phyloP scores from a whole-genome alignment of 2,888 invertebrate genomes.

The Eristalis tenax region DNA sequence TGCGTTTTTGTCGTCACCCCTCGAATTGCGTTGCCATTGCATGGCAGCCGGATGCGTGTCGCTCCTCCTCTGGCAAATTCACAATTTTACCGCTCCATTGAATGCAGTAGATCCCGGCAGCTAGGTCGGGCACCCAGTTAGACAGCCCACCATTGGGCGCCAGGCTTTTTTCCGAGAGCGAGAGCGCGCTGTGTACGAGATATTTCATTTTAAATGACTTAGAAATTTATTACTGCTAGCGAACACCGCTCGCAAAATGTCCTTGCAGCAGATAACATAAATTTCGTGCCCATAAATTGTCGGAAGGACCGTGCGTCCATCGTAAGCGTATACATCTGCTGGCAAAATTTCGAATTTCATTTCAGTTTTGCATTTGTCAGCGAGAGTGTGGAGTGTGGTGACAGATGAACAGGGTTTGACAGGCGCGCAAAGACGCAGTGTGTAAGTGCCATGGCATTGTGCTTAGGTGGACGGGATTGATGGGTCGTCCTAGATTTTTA shows the following conservation, averaged over 20 bases:
- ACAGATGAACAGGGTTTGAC: background rate
- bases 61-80: constrained; percentile 38
- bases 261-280: constrained; percentile 62
- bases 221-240: constrained; percentile 62
- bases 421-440: background rate
- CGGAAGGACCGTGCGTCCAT: background rate
- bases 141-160: constrained; percentile 38
- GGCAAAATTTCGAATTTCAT: constrained; percentile 38
- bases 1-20: background rate
- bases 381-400: constrained; percentile 21
- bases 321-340: background rate
- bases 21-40: background rate
- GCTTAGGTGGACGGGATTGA: constrained; percentile 22
- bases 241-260: constrained; percentile 62
- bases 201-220: constrained; percentile 69
- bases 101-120: constrained; percentile 15
- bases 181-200: constrained; percentile 32
- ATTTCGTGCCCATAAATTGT: constrained; percentile 48
- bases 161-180: constrained; percentile 3
- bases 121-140: background rate
- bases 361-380: constrained; percentile 52
- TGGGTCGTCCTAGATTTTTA: constrained; percentile 8
- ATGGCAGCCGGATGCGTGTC: constrained; percentile 12
- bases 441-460: background rate
- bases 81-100: constrained; percentile 60